phyloP scores from a whole-genome alignment of 2,113 vertebrate species.

The Mormyrus lacerda region DNA sequence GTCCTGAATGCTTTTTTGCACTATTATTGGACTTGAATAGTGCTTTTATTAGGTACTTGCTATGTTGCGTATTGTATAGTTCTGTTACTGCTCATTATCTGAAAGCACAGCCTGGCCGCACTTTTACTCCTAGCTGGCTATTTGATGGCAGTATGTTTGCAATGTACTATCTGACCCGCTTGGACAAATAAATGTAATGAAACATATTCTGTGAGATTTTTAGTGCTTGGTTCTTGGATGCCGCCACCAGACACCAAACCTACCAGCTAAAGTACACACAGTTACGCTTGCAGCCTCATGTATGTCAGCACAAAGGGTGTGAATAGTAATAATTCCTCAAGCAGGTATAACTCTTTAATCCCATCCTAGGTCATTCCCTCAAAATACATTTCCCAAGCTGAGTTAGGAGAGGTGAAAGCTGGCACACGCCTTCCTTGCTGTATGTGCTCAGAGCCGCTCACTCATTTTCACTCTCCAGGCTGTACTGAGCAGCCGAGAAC shows the following conservation, averaged over 20 bases:
- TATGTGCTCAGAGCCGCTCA: neutral
- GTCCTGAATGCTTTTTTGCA: neutral
- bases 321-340: neutral
- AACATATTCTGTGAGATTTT: neutral
- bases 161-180: neutral
- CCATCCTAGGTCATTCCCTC: neutral
- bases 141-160: neutral
- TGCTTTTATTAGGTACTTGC: neutral
- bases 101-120: neutral
- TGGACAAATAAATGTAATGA: neutral
- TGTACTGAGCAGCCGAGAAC: neutral
- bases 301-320: neutral
- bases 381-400: neutral
- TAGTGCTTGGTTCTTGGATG: neutral
- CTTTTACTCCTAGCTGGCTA: neutral
- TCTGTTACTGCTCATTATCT: neutral
- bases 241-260: neutral
- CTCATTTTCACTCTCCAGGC: neutral
- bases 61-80: neutral
- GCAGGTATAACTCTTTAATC: neutral
- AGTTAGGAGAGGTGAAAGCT: neutral
- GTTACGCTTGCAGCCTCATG: neutral
- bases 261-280: neutral
- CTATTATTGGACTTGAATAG: neutral
- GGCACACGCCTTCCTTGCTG: neutral